Conservation (phyloP, 2,888 invertebrate genomes). For the Amphipyra tragopoginis region DNA sequence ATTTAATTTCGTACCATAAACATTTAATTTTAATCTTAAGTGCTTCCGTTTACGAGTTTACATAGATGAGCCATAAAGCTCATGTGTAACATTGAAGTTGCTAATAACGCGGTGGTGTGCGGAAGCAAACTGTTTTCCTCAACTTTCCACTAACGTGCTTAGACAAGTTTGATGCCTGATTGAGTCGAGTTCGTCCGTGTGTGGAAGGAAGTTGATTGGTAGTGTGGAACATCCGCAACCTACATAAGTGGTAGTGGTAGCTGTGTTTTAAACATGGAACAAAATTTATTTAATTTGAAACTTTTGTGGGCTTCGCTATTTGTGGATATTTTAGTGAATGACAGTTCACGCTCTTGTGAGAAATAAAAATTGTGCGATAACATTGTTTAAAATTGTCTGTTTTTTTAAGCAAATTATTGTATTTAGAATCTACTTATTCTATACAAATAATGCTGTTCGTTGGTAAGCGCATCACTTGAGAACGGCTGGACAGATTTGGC, state of each 20-base stretch:
- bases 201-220: constrained; percentile 8
- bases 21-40: background rate
- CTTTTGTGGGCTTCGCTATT: no score
- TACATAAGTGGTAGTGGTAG: background rate
- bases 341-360: no score
- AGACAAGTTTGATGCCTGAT: constrained; percentile 49
- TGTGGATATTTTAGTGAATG: no score
- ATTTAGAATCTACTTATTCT: no score
- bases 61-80: constrained; percentile 1
- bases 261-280: no score
- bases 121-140: constrained; percentile 27
- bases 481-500: no score
- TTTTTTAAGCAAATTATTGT: no score
- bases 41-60: background rate
- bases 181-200: constrained; percentile 29
- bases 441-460: no score
- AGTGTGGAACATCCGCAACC: constrained; percentile 7
- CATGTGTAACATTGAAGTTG: constrained; percentile 11
- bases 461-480: no score
- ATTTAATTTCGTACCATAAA: background rate
- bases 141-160: constrained; percentile 40
- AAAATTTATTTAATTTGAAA: no score
- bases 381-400: no score
- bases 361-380: no score
- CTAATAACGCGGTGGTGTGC: constrained; percentile 31